A percentile compares a stretch with the other conserved stretches of the same genome.
phyloP scores from a whole-genome alignment of 2,113 vertebrate genomes.

The Pelodiscus sinensis region DNA sequence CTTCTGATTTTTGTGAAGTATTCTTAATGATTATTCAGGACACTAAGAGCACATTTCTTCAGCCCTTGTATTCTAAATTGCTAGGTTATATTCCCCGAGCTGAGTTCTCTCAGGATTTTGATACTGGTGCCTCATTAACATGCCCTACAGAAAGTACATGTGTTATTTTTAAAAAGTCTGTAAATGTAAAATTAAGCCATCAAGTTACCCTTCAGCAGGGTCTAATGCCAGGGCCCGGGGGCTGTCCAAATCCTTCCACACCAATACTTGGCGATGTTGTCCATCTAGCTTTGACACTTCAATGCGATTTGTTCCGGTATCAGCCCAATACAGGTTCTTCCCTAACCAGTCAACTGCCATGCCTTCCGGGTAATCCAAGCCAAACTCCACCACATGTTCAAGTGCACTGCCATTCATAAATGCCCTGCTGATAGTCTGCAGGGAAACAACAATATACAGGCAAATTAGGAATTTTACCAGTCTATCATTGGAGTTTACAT shows the following conservation, averaged over 20 bases:
- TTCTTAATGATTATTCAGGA: slow-evolving; percentile 60
- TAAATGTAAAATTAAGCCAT: slow-evolving; percentile 26
- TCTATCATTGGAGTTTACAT: slow-evolving; percentile 40
- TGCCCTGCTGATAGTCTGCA: slow-evolving; percentile 95
- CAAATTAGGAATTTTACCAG: slow-evolving; percentile 45
- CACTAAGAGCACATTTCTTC: slow-evolving; percentile 19
- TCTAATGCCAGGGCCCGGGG: slow-evolving; percentile 92
- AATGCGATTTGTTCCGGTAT: slow-evolving; percentile 95
- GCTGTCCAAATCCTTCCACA: slow-evolving; percentile 97
- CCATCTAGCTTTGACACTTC: slow-evolving; percentile 96
- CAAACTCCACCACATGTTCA: slow-evolving; percentile 96
- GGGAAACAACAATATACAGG: slow-evolving; percentile 48
- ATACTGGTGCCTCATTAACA: neutral
- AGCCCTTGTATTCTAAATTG: slow-evolving; percentile 24
- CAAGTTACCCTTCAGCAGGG: slow-evolving; percentile 90
- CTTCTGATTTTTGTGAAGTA: slow-evolving; percentile 7
- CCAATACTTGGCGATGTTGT: slow-evolving; percentile 93
- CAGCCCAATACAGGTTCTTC: slow-evolving; percentile 98
- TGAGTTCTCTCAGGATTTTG: slow-evolving; percentile 32
- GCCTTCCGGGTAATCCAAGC: slow-evolving; percentile 96
- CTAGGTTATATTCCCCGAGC: slow-evolving; percentile 36
- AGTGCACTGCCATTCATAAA: slow-evolving; percentile 97
- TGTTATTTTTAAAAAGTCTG: neutral
- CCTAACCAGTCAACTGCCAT: slow-evolving; percentile 99
- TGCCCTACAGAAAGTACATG: slow-evolving; percentile 2